phyloP scores from a whole-genome alignment of 2,113 vertebrate species.

The Chiloscyllium plagiosum region DNA sequence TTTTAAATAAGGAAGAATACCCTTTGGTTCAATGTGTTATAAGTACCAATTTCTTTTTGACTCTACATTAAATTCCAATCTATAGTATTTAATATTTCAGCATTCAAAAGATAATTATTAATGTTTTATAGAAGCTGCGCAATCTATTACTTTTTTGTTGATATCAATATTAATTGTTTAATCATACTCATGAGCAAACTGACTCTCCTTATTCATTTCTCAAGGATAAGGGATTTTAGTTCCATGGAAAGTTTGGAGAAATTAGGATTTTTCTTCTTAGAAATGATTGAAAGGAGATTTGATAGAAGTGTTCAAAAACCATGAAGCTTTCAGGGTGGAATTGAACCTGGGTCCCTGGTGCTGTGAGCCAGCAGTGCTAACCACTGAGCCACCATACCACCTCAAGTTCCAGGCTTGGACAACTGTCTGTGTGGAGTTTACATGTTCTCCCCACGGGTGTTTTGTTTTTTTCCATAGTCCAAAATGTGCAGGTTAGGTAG shows the following conservation, averaged over 20 bases:
- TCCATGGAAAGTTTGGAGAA: background rate
- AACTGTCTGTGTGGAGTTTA: too few relatives aligned
- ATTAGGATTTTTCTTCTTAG: too few relatives aligned
- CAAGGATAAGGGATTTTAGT: background rate
- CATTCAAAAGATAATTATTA: background rate
- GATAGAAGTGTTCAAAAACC: too few relatives aligned
- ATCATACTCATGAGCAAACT: background rate
- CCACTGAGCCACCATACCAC: too few relatives aligned
- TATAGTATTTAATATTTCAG: background rate
- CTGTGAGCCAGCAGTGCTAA: too few relatives aligned
- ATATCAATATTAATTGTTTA: background rate
- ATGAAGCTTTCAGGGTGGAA: too few relatives aligned
- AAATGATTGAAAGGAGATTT: too few relatives aligned
- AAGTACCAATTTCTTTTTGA: background rate
- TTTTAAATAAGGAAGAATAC: background rate
- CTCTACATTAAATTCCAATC: background rate
- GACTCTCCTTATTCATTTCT: background rate
- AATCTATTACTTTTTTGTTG: background rate
- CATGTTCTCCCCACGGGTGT: too few relatives aligned
- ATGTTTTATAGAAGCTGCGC: background rate
- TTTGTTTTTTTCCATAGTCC: too few relatives aligned
- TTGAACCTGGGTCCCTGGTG: too few relatives aligned
- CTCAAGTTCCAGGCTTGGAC: too few relatives aligned
- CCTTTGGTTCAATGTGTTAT: background rate
- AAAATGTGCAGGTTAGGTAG: too few relatives aligned